Evolutionary conservation across 1,140 invertebrate species (phyloP), one percentile per base, ranked within the genome.

Genomic region (Centruroides vittatus): DNA sequence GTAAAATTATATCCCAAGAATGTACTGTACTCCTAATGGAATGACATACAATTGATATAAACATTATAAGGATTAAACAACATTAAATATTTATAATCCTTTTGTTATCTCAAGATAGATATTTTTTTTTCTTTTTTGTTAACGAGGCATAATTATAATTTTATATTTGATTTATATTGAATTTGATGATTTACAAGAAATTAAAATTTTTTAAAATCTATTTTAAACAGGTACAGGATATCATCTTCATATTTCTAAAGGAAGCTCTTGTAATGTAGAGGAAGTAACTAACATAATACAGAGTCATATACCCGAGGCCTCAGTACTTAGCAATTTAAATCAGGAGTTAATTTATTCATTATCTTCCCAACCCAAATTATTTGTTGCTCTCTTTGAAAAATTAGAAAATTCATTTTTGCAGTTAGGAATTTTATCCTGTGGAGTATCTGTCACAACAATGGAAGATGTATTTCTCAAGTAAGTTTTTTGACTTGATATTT

Each of bases 381-480:
- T 85, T 65, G 77, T 81, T 3, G 70, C 74, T 53, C 73, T 88
- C 52, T 81, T 92, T 67, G 73, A 76, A 13, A 72, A 78, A 10
- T 68, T 92, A 35, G 86, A 91, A 68, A 61, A 67, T 1, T 72
- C 78, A 9, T 80, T 79, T 61, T 68, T 72, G 0, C 67, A 77
- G 41, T 70, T 89, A 4, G 83, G 82, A 0, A 82, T 93, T 52
- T 75, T 80, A 13, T 84, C 83, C 35, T 86, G 87, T 64, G 88
- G 88, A 3, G 81, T 89, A 1, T 85, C 86, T 0, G 79, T 87
- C 3, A 87, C 87, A 8, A 90, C 88, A 0, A 78, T 93, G 68
- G 89, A 92, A 71, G 86, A 92, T 75, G 88, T 93, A 9, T 92
- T 91, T 70, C 71, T 93, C 13, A 86, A 84, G 86, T 60, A 51